Base-by-base conservation (phyloP, 1,140 invertebrate genomes). In the Neodiprion pinetum region DNA sequence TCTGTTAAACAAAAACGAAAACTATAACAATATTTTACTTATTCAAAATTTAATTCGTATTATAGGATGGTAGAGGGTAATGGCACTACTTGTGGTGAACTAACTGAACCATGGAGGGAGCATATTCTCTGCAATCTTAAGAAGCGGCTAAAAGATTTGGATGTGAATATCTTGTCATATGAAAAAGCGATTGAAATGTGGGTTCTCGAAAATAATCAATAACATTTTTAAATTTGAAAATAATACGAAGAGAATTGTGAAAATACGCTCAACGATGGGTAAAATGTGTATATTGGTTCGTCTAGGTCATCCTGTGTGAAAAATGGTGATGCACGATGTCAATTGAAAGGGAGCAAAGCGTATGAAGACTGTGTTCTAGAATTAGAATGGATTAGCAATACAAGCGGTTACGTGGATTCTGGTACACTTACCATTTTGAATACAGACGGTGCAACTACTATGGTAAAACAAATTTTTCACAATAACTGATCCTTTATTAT, bases 331-430 rank as follows among this genome's bases (percentile, higher is more conserved):
- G 94, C 94, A 7, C 91, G 93, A 80, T 92, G 91, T 77, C 91
- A 91, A 83, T 89, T 94, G 69, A 90, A 91, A 82, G 87, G 89
- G 47, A 90, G 88, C 77, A 89, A 87, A 61, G 87, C 86, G 5
- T 93, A 92, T 85, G 91, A 94, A 74, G 94, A 96, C 79, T 95
- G 94, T 83, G 89, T 93, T 74, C 86, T 97, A 65, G 95, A 96
- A 84, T 85, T 97, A 71, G 95, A 96, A 88, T 96, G 95, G 93
- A 91, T 93, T 70, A 92, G 91, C 70, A 90, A 86, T 68, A 83
- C 88, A 49, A 83, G 84, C 75, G 87, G 83, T 78, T 90, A 87
- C 75, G 87, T 92, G 74, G 93, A 94, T 83, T 92, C 90, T 72
- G 95, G 94, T 67, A 95, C 93, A 21, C 87, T 96, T 23, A 94